Evolutionary conservation across 1,140 invertebrate genomes (phyloP).

Genomic region (Bombus waltoni): DNA sequence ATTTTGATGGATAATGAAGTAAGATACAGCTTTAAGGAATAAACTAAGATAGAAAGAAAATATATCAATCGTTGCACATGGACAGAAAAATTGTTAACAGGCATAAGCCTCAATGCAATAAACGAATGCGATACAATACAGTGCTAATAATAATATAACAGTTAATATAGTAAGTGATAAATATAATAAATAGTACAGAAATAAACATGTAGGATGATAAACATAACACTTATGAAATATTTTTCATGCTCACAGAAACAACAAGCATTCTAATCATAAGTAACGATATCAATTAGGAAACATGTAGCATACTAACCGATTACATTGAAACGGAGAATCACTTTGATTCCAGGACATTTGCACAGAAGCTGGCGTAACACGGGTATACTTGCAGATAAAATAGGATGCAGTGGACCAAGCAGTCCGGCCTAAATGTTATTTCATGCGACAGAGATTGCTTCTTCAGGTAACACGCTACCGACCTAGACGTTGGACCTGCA

Average conservation of each 20-base stretch:
- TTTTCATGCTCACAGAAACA: not conserved
- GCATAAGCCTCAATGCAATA: no score
- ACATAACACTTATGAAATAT: not conserved
- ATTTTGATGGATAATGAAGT: no score
- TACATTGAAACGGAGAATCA: not conserved
- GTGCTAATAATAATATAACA: no score
- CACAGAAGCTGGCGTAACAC: constrained; percentile 8
- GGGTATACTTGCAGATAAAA: not conserved
- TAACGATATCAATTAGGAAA: not conserved
- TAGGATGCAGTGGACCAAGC: constrained; percentile 11
- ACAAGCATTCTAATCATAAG: not conserved
- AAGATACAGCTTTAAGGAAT: no score
- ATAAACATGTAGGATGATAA: not conserved
- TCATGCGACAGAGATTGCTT: constrained; percentile 66
- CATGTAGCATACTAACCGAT: not conserved
- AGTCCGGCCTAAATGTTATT: constrained; percentile 66
- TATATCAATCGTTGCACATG: no score
- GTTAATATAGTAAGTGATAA: no score
- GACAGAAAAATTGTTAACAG: no score
- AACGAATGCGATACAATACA: no score
- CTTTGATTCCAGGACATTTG: not conserved
- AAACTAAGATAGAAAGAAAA: no score
- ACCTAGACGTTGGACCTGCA: constrained; percentile 35
- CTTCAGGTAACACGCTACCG: constrained; percentile 54
- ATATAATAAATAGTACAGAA: not conserved